A percentile compares a stretch with the other conserved stretches of the same genome.
Conservation (phyloP, 1,140 invertebrate genomes). For the Drosophila arawakana region DNA sequence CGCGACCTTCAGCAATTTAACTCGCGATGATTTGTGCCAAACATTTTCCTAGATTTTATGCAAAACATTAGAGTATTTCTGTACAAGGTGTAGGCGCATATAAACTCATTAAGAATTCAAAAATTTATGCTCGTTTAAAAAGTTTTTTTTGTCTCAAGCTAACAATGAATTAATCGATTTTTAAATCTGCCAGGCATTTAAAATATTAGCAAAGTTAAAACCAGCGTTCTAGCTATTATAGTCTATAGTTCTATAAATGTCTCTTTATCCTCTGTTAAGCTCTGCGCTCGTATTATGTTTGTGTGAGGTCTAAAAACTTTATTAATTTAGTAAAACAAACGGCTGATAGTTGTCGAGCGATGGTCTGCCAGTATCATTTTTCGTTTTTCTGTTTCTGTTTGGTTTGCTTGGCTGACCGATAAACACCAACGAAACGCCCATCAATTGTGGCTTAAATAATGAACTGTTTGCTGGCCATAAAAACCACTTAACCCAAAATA, state of each 20-base stretch:
- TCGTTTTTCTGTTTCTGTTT: slow-evolving; percentile 1
- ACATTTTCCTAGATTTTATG: slow-evolving; percentile 3
- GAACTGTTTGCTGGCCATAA: slow-evolving; percentile 65
- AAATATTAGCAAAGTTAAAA: no score
- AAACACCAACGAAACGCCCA: slow-evolving; percentile 28
- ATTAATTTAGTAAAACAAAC: background rate
- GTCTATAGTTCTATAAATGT: background rate
- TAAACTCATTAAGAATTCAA: background rate
- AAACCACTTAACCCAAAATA: slow-evolving; percentile 73
- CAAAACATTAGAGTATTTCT: slow-evolving; percentile 21
- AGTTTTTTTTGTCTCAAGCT: no score
- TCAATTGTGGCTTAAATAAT: slow-evolving; percentile 58
- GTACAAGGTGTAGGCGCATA: slow-evolving; percentile 5
- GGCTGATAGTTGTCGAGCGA: background rate
- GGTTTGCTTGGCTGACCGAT: slow-evolving; percentile 6
- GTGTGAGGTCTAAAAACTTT: no score
- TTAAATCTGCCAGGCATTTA: no score
- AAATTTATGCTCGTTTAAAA: background rate
- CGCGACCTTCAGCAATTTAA: slow-evolving; percentile 49
- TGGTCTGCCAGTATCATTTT: background rate
- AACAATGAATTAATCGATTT: no score
- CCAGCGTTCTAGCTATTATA: no score
- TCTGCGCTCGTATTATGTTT: no score
- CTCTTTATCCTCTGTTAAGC: background rate
- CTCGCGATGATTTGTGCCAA: slow-evolving; percentile 14